Conservation (phyloP, 2,113 vertebrate genomes). For the Cepphus grylle region DNA sequence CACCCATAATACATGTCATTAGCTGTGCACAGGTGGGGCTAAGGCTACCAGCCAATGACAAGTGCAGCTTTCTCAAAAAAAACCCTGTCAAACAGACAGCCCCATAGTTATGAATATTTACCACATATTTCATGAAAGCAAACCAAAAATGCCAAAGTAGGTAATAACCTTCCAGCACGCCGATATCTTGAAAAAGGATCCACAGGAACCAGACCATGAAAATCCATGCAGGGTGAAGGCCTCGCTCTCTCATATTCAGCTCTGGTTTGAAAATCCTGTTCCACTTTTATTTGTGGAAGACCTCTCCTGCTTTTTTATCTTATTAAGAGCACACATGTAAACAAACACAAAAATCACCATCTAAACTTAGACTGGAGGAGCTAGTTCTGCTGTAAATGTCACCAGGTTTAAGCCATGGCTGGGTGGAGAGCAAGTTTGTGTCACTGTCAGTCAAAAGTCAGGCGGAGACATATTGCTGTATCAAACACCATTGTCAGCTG, state of each 20-base stretch:
- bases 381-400: constrained; percentile 62
- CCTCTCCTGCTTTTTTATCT: not conserved
- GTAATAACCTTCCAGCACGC: not conserved
- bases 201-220: not conserved
- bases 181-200: not conserved
- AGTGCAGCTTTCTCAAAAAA: not conserved
- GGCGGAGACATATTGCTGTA: not conserved
- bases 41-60: not conserved
- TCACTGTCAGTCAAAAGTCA: constrained; percentile 62
- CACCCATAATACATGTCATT: not conserved
- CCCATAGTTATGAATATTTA: not conserved
- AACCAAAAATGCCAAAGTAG: not conserved
- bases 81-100: not conserved
- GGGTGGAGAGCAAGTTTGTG: not conserved
- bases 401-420: not conserved
- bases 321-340: not conserved
- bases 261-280: not conserved
- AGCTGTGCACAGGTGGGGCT: not conserved
- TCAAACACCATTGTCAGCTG: constrained; percentile 64
- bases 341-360: not conserved
- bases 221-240: not conserved
- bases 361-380: constrained; percentile 54
- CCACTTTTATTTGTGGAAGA: not conserved
- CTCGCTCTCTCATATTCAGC: not conserved
- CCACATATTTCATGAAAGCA: not conserved